Conservation (phyloP, 2,797 vertebrate genomes). For the Nannoperca obscura region DNA sequence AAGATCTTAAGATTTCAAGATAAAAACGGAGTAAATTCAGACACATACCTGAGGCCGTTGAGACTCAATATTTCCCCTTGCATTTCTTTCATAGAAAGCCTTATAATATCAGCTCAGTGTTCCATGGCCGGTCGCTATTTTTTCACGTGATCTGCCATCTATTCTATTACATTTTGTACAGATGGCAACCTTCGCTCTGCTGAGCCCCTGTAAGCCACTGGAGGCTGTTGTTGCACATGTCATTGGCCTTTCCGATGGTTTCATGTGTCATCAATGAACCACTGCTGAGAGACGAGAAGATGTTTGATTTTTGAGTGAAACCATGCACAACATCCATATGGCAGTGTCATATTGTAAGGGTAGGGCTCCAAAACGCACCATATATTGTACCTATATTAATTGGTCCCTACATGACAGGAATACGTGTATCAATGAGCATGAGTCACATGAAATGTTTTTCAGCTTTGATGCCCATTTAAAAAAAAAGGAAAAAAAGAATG, state of each 20-base stretch:
- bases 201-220: slow-evolving; percentile 14
- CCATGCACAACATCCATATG: slow-evolving; percentile 19
- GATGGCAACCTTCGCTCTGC: slow-evolving; percentile 19
- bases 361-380: slow-evolving; percentile 36
- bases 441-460: slow-evolving; percentile 24
- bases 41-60: slow-evolving; percentile 7
- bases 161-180: slow-evolving; percentile 12
- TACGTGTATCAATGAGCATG: slow-evolving; percentile 33
- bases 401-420: slow-evolving; percentile 35
- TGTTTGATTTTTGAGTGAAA: slow-evolving; percentile 29
- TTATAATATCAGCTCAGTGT: slow-evolving; percentile 43
- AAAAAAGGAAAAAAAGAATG: background rate
- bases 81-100: slow-evolving; percentile 29
- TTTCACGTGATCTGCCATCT: slow-evolving; percentile 28
- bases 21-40: slow-evolving; percentile 12
- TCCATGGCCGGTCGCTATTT: slow-evolving; percentile 28
- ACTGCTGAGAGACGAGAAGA: slow-evolving; percentile 25
- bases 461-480: slow-evolving; percentile 30
- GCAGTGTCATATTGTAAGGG: slow-evolving; percentile 2
- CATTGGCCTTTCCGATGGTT: slow-evolving; percentile 33
- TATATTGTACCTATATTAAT: slow-evolving; percentile 3
- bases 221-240: slow-evolving; percentile 45
- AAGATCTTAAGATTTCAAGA: slow-evolving; percentile 12
- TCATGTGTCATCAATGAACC: slow-evolving; percentile 24
- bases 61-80: slow-evolving; percentile 19